A percentile compares a stretch with the other conserved stretches of the same genome.
Conservation (phyloP, 2,113 vertebrate genomes). For the Brachypodius melanocephalos region DNA sequence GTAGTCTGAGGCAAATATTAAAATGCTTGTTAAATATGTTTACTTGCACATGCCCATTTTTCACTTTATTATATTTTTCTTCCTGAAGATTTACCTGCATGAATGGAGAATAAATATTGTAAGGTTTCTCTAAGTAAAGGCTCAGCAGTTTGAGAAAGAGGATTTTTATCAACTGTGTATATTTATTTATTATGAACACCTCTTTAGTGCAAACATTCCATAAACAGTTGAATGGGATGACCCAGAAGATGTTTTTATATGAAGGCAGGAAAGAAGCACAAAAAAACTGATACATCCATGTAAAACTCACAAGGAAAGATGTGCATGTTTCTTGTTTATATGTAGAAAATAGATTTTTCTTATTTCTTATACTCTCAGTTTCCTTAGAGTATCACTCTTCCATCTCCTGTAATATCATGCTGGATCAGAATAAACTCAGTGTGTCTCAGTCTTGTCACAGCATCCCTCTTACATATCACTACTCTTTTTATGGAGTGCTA, state of each 20-base stretch:
- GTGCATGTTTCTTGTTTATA: not conserved
- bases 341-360: not conserved
- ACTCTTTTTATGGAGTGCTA: not conserved
- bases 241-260: not conserved
- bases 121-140: not conserved
- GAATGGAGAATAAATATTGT: not conserved
- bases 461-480: not conserved
- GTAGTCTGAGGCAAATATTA: not conserved
- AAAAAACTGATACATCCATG: not conserved
- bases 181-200: not conserved
- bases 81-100: not conserved
- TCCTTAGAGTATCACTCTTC: not conserved
- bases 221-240: not conserved
- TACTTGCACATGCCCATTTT: not conserved
- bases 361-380: not conserved
- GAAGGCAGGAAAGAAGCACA: not conserved
- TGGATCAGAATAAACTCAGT: not conserved
- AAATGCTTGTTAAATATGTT: not conserved
- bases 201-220: not conserved
- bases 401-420: not conserved
- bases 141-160: not conserved
- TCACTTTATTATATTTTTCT: not conserved
- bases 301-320: not conserved
- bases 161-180: not conserved
- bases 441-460: not conserved